phyloP scores from a whole-genome alignment of 1,140 invertebrate genomes.

The Euschistus heros region DNA sequence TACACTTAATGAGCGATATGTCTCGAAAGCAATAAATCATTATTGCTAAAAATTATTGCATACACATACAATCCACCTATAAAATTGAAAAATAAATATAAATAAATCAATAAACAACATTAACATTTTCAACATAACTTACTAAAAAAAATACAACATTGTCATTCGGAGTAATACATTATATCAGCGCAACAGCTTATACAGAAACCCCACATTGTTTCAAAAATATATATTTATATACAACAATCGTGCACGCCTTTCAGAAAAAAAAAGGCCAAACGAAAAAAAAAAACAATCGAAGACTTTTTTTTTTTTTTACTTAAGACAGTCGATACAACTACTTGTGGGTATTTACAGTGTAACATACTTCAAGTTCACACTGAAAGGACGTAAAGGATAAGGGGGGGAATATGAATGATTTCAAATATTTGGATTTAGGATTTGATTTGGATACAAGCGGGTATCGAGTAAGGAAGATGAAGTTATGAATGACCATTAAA shows the following conservation, averaged over 20 bases:
- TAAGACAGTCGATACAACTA: not conserved
- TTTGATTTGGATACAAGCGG: too few species aligned
- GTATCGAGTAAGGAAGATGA: too few species aligned
- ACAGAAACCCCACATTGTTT: not conserved
- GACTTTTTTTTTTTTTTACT: not conserved
- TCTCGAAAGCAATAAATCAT: too few species aligned
- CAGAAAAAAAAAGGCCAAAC: slow-evolving; percentile 4
- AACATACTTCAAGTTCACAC: not conserved
- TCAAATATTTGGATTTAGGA: too few species aligned
- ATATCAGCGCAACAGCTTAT: slow-evolving; percentile 6
- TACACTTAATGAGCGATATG: not conserved
- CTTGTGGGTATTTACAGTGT: slow-evolving; percentile 13
- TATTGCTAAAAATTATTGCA: too few species aligned
- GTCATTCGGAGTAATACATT: not conserved
- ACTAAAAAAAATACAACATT: slow-evolving; percentile 9
- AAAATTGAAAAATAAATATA: too few species aligned
- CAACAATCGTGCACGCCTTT: slow-evolving; percentile 5
- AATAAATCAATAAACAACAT: not conserved
- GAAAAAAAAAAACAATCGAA: not conserved
- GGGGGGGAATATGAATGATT: too few species aligned
- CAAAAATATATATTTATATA: not conserved
- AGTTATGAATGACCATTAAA: too few species aligned
- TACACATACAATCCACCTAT: too few species aligned
- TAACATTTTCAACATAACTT: not conserved
- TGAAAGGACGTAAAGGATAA: too few species aligned